Conservation (phyloP, 2,113 vertebrate genomes). For the Hystrix brachyura region DNA sequence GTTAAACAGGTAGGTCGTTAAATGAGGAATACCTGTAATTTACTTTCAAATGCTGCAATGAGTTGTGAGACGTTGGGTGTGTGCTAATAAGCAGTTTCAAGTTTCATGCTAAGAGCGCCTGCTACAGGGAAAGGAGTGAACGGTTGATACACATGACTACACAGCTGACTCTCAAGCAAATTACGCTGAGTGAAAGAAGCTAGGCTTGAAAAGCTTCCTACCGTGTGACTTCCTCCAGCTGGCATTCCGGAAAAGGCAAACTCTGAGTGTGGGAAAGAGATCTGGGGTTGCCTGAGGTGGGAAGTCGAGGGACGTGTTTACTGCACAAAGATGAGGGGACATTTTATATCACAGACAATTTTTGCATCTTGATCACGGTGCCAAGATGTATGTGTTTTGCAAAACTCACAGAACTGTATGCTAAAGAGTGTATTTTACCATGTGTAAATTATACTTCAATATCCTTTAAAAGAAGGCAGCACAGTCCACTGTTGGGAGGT, state of each 20-base stretch:
- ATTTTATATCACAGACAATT: background rate
- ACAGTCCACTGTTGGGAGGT: background rate
- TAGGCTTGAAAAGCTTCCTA: background rate
- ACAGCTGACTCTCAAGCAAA: background rate
- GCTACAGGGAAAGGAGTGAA: background rate
- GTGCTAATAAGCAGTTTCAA: background rate
- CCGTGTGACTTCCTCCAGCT: background rate
- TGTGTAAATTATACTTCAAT: background rate
- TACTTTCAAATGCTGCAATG: background rate
- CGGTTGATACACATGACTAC: background rate
- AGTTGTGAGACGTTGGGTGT: background rate
- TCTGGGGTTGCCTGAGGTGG: no score
- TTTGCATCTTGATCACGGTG: background rate
- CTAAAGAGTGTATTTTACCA: background rate
- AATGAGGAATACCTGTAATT: background rate
- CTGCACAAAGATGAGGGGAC: background rate
- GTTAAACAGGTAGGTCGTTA: background rate
- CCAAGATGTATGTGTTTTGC: background rate
- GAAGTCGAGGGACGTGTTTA: background rate
- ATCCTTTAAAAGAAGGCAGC: background rate
- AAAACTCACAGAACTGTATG: background rate
- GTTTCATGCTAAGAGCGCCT: background rate
- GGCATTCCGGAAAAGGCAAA: background rate
- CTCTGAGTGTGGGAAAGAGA: background rate
- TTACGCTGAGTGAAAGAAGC: background rate